Evolutionary conservation across 2,113 vertebrate species (phyloP).

Genomic region (Tiliqua scincoides): DNA sequence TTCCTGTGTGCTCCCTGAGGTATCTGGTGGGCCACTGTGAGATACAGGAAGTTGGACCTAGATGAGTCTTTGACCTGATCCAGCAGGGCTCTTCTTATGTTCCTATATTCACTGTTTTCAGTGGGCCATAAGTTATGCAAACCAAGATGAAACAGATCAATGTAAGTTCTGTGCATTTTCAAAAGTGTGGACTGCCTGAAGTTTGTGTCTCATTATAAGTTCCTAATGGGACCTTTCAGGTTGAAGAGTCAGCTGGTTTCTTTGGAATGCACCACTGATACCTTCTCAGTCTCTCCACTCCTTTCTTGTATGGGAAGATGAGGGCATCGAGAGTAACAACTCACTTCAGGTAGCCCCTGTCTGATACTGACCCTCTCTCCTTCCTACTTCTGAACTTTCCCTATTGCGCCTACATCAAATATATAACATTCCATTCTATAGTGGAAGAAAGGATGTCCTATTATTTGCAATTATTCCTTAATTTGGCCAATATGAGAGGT

Average conservation of each 20-base stretch:
- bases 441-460: slow-evolving; percentile 62
- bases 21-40: too few relatives aligned
- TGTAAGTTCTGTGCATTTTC: neutral
- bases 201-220: neutral
- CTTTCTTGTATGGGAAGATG: neutral
- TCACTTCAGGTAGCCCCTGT: neutral
- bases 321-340: neutral
- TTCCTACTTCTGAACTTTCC: slow-evolving; percentile 48
- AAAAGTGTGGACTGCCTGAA: neutral
- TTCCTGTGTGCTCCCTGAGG: too few relatives aligned
- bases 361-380: slow-evolving; percentile 20
- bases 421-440: slow-evolving; percentile 50
- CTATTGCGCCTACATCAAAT: slow-evolving; percentile 44
- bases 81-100: too few relatives aligned
- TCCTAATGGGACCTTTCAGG: too few relatives aligned
- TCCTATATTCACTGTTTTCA: too few relatives aligned
- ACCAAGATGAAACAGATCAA: neutral
- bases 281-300: neutral
- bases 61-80: too few relatives aligned
- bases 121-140: neutral
- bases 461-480: slow-evolving; percentile 73
- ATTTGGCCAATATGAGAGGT: slow-evolving; percentile 71
- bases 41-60: too few relatives aligned
- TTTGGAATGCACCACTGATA: neutral
- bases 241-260: neutral